phyloP scores from a whole-genome alignment of 2,113 vertebrate species.

The Anhinga rufa region DNA sequence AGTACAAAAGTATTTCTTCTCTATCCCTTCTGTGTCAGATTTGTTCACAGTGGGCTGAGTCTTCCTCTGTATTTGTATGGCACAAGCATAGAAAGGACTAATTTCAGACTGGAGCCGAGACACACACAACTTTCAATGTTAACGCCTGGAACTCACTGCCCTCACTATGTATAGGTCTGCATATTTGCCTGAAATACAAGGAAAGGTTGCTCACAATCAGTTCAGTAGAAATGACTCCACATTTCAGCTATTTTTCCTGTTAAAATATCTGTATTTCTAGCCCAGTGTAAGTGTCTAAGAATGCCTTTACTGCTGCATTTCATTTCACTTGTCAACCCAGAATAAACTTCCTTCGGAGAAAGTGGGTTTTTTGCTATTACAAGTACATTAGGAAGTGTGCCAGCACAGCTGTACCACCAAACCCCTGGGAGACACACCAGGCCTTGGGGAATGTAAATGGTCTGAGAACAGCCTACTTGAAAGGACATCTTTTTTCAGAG shows the following conservation, averaged over 20 bases:
- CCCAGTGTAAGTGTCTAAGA: background rate
- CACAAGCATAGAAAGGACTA: background rate
- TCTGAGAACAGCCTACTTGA: background rate
- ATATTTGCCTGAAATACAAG: background rate
- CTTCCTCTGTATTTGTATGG: background rate
- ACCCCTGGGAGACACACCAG: slow-evolving; percentile 8
- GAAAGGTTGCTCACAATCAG: background rate
- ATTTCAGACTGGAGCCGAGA: background rate
- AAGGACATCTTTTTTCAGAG: background rate
- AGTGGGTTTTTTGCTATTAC: background rate
- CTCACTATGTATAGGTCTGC: background rate
- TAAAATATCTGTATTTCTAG: background rate
- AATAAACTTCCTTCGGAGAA: slow-evolving; percentile 35
- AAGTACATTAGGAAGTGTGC: slow-evolving; percentile 17
- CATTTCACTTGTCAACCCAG: slow-evolving; percentile 23
- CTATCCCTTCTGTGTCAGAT: background rate
- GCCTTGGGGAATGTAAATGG: background rate
- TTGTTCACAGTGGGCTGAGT: background rate
- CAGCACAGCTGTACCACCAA: slow-evolving; percentile 38
- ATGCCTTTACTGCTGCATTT: background rate
- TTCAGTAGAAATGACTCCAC: background rate
- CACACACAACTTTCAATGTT: background rate
- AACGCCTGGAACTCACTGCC: background rate
- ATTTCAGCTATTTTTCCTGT: background rate
- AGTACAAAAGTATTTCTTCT: background rate